Evolutionary conservation across 1,140 invertebrate species (phyloP).

Genomic region (Mylabris phalerata): DNA sequence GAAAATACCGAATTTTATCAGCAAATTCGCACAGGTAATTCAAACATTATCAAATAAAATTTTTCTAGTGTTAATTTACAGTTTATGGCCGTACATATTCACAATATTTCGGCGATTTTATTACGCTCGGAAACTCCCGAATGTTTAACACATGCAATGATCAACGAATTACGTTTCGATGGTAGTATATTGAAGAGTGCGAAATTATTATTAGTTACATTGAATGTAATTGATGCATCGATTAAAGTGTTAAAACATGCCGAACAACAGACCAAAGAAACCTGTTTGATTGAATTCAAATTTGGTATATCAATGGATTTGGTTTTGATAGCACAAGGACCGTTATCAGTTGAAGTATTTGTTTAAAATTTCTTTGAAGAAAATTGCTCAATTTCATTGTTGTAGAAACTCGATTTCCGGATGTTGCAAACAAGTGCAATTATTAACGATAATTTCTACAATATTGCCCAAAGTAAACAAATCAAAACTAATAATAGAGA

Average conservation of each 20-base stretch:
- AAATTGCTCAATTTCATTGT: constrained; percentile 13
- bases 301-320: constrained; percentile 69
- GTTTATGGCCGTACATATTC: constrained; percentile 82
- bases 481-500: constrained; percentile 9
- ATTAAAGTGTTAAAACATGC: constrained; percentile 46
- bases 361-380: no score
- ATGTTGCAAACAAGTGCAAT: constrained; percentile 61
- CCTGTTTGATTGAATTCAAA: constrained; percentile 60
- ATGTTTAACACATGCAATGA: constrained; percentile 68
- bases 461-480: constrained; percentile 3
- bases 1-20: constrained; percentile 69
- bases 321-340: constrained; percentile 65
- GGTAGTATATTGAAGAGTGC: constrained; percentile 66
- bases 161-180: constrained; percentile 70
- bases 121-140: constrained; percentile 57
- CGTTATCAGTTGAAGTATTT: constrained; percentile 66
- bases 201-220: constrained; percentile 64
- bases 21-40: constrained; percentile 71
- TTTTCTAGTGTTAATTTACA: constrained; percentile 9
- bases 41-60: neutral
- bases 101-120: constrained; percentile 70
- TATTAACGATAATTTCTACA: constrained; percentile 58
- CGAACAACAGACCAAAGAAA: constrained; percentile 39
- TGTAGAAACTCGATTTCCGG: constrained; percentile 64
- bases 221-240: constrained; percentile 52